These are phyloP conservation scores for Agrenia bidenticulata DNA, from an alignment of 2,888 invertebrate genomes.

Conservation along the genomic window DNA sequence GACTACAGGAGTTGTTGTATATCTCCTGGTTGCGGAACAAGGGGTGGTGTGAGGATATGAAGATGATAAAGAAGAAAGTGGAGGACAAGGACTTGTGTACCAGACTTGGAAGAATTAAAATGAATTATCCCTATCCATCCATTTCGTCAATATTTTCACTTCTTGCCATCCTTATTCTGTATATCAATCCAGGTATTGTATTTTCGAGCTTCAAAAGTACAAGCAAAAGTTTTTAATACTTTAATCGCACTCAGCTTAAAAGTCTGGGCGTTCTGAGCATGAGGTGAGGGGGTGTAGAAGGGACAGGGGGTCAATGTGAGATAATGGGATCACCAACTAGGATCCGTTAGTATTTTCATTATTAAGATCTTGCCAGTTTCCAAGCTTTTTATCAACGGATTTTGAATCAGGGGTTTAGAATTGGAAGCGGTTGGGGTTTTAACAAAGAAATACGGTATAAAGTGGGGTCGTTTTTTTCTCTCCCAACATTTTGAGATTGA, in stretches of 20 bases:
- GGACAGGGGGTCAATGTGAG: neutral
- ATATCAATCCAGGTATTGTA: slow-evolving; percentile 26
- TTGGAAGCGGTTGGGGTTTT: too few relatives aligned
- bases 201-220: too few relatives aligned
- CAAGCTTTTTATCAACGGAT: neutral
- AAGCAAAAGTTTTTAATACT: too few relatives aligned
- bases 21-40: neutral
- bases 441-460: too few relatives aligned
- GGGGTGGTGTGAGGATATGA: neutral
- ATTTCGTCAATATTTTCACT: slow-evolving; percentile 8
- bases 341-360: neutral
- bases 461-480: too few relatives aligned
- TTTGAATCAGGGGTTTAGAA: too few relatives aligned
- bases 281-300: neutral
- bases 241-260: too few relatives aligned
- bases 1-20: neutral
- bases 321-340: neutral
- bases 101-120: slow-evolving; percentile 5
- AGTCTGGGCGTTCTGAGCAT: too few relatives aligned
- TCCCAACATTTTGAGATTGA: too few relatives aligned
- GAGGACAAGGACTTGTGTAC: neutral
- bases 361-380: neutral
- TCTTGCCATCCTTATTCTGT: slow-evolving; percentile 21
- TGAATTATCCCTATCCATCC: neutral
- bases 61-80: slow-evolving; percentile 8